Percentiles rank a stretch among this genome's conserved stretches.
Conservation (phyloP, 2,888 invertebrate species). For the Opisthograptis luteolata region DNA sequence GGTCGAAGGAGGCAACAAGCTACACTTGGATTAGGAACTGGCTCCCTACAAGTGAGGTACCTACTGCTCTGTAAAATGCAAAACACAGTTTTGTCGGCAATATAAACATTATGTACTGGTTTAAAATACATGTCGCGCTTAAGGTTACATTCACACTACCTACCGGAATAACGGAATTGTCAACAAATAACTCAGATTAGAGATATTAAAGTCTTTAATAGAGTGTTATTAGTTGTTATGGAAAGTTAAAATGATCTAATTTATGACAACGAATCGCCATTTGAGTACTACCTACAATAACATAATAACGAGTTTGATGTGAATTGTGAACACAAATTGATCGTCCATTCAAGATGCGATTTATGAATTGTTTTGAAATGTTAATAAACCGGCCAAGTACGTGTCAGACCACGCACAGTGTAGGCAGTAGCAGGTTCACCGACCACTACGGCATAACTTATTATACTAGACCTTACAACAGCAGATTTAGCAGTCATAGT, state of each 20-base stretch:
- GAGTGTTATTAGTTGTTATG: constrained; percentile 13
- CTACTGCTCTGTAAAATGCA: too few relatives aligned
- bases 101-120: constrained; percentile 3
- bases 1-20: too few relatives aligned
- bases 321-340: constrained; percentile 10
- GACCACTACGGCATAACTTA: too few relatives aligned
- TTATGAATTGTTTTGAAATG: too few relatives aligned
- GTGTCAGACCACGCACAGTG: too few relatives aligned
- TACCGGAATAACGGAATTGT: constrained; percentile 34
- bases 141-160: constrained; percentile 30
- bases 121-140: not conserved
- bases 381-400: too few relatives aligned
- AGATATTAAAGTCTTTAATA: constrained; percentile 30
- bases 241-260: constrained; percentile 16
- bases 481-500: too few relatives aligned
- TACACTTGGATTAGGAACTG: too few relatives aligned
- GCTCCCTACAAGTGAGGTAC: not conserved
- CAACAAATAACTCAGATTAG: constrained; percentile 35
- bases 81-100: too few relatives aligned
- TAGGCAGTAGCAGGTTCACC: too few relatives aligned
- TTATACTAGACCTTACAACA: too few relatives aligned
- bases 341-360: not conserved
- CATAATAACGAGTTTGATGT: constrained; percentile 9
- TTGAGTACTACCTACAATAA: not conserved
- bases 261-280: constrained; percentile 7